Conservation (phyloP, 2,888 invertebrate genomes). For the Leucania comma region DNA sequence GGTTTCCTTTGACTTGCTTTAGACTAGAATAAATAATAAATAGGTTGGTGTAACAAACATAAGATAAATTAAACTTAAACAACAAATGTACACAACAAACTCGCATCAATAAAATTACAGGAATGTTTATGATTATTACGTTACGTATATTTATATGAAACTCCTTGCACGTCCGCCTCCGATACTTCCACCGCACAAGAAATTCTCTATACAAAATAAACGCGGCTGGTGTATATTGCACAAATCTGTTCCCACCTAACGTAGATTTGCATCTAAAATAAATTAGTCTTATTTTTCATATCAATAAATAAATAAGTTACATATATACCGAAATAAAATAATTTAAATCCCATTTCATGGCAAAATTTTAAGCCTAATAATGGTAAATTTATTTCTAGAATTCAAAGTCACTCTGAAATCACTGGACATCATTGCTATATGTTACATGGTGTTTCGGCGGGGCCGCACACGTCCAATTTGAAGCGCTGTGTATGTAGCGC, state of each 20-base stretch:
- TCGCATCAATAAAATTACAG: constrained; percentile 71
- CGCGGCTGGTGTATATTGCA: constrained; percentile 71
- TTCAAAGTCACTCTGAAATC: constrained; percentile 54
- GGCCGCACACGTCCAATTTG: constrained; percentile 5
- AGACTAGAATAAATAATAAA: constrained; percentile 78
- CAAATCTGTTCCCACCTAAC: constrained; percentile 68
- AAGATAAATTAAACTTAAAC: constrained; percentile 75
- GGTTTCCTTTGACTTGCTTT: constrained; percentile 69
- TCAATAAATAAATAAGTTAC: constrained; percentile 68
- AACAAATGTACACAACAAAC: constrained; percentile 74
- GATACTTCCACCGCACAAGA: constrained; percentile 39
- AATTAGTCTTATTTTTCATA: constrained; percentile 70
- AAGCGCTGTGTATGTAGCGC: constrained; percentile 19
- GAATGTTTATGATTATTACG: constrained; percentile 74
- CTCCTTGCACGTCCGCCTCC: constrained; percentile 30
- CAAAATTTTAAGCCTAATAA: constrained; percentile 62
- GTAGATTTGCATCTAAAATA: constrained; percentile 67
- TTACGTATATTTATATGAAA: constrained; percentile 54
- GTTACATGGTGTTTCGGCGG: constrained; percentile 11
- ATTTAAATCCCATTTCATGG: constrained; percentile 73
- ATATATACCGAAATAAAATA: constrained; percentile 60
- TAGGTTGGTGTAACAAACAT: constrained; percentile 71
- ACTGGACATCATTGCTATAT: constrained; percentile 37
- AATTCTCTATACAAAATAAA: constrained; percentile 61
- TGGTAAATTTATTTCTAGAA: constrained; percentile 64